Evolutionary conservation across 30 jellyfish, hydroid and myxozoan genomes (phyloP), one percentile per base, ranked within the genome.

Genomic region (Chironex yamaguchii): DNA sequence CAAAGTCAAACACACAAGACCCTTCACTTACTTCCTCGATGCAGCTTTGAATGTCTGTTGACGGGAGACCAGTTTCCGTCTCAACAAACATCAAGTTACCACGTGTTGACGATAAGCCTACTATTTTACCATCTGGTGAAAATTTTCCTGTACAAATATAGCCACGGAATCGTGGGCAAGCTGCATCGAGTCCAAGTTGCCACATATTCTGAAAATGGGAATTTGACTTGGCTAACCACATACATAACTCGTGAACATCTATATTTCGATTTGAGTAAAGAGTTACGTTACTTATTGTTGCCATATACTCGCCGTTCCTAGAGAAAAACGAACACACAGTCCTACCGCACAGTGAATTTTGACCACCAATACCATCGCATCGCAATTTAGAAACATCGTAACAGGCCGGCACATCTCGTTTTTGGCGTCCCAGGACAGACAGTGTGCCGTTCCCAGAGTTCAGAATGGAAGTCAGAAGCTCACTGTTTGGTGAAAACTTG

Each of bases 371-470:
- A 6, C 58, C 58, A 42, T 42, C 58, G 17, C 58, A 42, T 42
- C 17, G 9, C 17, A 42, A 17, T 17, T 42, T 42, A 42, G 17
- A 6, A 9, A 42, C 58, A 42, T 42, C 58, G 58, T 42, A 42
- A 42, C 58, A 42, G 58, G 17, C 9, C 17, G 58, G 58, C 17
- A 6, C 13, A 9, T 42, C 17, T 42, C 24, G n/a, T 2, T 34
- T 9, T 29, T 53, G 82, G 23, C 89, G 71, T 73, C 52, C 74
- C 24, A 71, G 81, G 3, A 85, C 24, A 6, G 66, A n/a, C 0
- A 85, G 73, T 0, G 88, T 49, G 6, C 36, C 88, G 42, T 34
- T 71, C 49, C 95, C 95, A 4, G 89, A 85, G 73, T 85, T 85
- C 25, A 85, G 29, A 4, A 85, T 72, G 3, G 32, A 82, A 9